Conservation (phyloP, 2,888 invertebrate genomes). For the Trichopria drosophilae region DNA sequence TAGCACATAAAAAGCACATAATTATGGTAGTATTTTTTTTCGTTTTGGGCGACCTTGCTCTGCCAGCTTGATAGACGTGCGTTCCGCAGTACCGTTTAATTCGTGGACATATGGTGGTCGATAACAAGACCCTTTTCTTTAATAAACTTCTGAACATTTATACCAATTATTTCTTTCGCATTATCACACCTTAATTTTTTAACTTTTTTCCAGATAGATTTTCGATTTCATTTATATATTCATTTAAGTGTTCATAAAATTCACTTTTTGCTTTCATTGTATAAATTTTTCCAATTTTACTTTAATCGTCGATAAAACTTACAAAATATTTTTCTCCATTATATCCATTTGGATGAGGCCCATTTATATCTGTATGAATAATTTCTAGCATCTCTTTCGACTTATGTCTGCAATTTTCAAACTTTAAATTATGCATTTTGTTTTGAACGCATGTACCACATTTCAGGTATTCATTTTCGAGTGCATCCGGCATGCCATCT, state of each 20-base stretch:
- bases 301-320: constrained; percentile 5
- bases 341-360: constrained; percentile 1
- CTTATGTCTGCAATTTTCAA: constrained; percentile 35
- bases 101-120: too few relatives aligned
- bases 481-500: constrained; percentile 31
- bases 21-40: too few relatives aligned
- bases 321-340: constrained; percentile 10
- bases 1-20: too few relatives aligned
- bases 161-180: constrained; percentile 1
- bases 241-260: background rate
- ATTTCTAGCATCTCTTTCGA: constrained; percentile 1
- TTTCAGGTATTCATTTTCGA: constrained; percentile 35
- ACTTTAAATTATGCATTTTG: constrained; percentile 41
- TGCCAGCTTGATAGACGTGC: too few relatives aligned
- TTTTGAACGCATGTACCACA: constrained; percentile 38
- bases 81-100: too few relatives aligned
- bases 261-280: constrained; percentile 3
- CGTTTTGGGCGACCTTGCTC: too few relatives aligned
- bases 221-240: constrained; percentile 7
- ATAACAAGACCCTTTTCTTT: constrained; percentile 10
- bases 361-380: constrained; percentile 1
- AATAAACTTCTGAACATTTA: constrained; percentile 2
- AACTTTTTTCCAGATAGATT: constrained; percentile 2
- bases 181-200: constrained; percentile 9
- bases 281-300: constrained; percentile 8